phyloP scores from a whole-genome alignment of 2,797 vertebrate genomes.

The Psittacula echo region DNA sequence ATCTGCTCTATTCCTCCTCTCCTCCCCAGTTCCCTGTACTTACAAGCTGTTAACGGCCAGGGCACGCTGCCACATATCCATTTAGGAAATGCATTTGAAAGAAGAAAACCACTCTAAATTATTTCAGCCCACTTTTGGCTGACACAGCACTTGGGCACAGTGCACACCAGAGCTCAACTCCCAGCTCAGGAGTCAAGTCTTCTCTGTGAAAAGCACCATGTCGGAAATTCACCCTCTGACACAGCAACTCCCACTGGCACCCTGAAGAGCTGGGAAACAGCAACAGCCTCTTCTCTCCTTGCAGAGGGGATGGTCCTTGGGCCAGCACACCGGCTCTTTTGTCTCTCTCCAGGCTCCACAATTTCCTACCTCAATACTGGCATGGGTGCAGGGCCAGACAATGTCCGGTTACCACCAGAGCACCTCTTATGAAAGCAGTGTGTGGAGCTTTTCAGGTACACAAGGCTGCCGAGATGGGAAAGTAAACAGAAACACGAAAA shows the following conservation, averaged over 20 bases:
- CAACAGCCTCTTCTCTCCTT: background rate
- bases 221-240: background rate
- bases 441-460: background rate
- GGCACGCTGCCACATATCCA: background rate
- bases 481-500: background rate
- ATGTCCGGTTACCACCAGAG: background rate
- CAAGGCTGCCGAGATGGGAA: background rate
- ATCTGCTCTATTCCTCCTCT: background rate
- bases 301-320: background rate
- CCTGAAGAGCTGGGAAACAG: background rate
- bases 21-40: background rate
- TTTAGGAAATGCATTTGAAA: background rate
- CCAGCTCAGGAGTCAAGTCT: background rate
- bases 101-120: background rate
- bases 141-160: background rate
- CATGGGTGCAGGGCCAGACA: accelerated
- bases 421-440: accelerated
- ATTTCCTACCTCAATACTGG: accelerated
- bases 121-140: background rate
- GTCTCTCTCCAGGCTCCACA: background rate
- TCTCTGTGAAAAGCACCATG: background rate
- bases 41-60: background rate
- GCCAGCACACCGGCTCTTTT: accelerated
- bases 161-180: background rate
- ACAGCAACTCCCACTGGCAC: background rate